Percentiles rank a stretch among this genome's conserved stretches.
Conservation (phyloP, 1,140 invertebrate species). For the Lethocerus indicus region DNA sequence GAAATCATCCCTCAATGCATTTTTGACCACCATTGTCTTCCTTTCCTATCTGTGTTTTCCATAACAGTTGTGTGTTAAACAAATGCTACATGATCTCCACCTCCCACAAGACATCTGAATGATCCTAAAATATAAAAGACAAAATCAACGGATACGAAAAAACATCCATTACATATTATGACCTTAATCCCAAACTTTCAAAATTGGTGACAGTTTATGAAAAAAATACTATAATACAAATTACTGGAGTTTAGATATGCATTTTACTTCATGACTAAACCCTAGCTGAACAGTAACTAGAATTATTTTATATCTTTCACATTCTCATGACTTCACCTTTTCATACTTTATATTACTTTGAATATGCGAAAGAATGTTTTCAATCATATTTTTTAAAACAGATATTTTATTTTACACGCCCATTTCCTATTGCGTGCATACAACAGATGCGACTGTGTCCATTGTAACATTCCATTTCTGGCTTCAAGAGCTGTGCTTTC, state of each 20-base stretch:
- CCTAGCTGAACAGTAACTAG: too few species aligned
- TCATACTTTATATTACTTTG: too few species aligned
- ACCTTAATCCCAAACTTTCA: neutral
- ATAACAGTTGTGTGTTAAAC: slow-evolving; percentile 81
- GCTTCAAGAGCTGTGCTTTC: slow-evolving; percentile 73
- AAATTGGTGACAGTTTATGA: too few species aligned
- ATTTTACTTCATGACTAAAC: too few species aligned
- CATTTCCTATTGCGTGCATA: slow-evolving; percentile 59
- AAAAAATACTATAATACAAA: too few species aligned
- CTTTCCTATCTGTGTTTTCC: slow-evolving; percentile 79
- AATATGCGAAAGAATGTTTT: too few species aligned
- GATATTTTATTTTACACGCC: slow-evolving; percentile 39
- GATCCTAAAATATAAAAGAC: slow-evolving; percentile 36
- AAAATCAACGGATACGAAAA: too few species aligned
- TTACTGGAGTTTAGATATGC: too few species aligned
- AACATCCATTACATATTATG: neutral
- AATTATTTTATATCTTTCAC: too few species aligned
- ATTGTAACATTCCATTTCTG: slow-evolving; percentile 71
- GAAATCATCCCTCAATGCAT: slow-evolving; percentile 78
- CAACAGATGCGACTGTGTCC: slow-evolving; percentile 74
- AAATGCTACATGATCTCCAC: slow-evolving; percentile 87
- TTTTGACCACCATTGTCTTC: slow-evolving; percentile 80
- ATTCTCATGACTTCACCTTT: too few species aligned
- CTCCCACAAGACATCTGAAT: slow-evolving; percentile 83
- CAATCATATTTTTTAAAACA: too few species aligned